phyloP scores from a whole-genome alignment of 2,888 invertebrate species.

The Pristionchus entomophagus region DNA sequence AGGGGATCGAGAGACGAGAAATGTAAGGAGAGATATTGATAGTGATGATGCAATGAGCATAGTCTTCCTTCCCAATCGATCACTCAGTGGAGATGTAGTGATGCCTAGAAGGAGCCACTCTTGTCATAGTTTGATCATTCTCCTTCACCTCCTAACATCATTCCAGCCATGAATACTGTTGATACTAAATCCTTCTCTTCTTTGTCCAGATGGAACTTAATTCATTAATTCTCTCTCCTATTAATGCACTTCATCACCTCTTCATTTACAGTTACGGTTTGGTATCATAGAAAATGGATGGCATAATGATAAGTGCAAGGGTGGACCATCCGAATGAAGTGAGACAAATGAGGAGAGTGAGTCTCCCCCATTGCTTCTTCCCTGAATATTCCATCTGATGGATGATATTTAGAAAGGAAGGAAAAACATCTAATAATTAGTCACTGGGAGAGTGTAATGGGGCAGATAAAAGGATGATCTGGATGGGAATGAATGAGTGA shows the following conservation, averaged over 20 bases:
- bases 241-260: neutral
- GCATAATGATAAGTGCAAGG: neutral
- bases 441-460: neutral
- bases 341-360: neutral
- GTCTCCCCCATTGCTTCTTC: neutral
- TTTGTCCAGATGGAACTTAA: neutral
- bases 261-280: neutral
- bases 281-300: neutral
- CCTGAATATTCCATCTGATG: neutral
- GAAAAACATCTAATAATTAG: neutral
- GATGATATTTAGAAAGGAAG: neutral
- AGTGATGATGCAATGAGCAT: neutral
- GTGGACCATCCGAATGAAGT: neutral
- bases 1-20: neutral
- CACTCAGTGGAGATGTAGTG: neutral
- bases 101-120: neutral
- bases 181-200: neutral
- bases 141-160: slow-evolving; percentile 11
- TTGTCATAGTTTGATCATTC: neutral
- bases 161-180: slow-evolving; percentile 18
- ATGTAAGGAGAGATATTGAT: neutral
- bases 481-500: neutral
- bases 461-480: too few species aligned
- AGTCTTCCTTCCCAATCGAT: neutral
- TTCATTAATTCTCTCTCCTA: neutral